Conservation (phyloP, 2,113 vertebrate species). For the Parus major region DNA sequence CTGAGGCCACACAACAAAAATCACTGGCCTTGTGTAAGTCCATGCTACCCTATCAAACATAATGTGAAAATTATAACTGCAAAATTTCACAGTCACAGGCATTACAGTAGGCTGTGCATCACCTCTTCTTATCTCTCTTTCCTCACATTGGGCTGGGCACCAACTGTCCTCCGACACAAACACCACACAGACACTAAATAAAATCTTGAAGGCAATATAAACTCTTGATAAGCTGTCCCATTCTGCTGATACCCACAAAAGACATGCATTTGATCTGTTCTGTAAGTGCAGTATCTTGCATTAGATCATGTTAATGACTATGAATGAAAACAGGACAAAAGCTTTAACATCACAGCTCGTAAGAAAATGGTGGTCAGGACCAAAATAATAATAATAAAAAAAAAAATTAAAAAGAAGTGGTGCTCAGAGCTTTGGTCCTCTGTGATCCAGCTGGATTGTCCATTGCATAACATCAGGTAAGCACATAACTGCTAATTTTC, state of each 20-base stretch:
- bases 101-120: neutral
- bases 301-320: neutral
- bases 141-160: neutral
- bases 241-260: neutral
- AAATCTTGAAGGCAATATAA: neutral
- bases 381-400: too few species aligned
- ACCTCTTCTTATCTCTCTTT: neutral
- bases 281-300: neutral
- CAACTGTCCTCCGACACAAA: neutral
- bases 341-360: neutral
- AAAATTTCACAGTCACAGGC: neutral
- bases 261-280: neutral
- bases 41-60: neutral
- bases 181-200: neutral
- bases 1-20: neutral
- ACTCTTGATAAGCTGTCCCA: neutral
- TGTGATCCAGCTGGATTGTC: neutral
- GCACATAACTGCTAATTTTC: neutral
- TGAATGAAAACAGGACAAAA: neutral
- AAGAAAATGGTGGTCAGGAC: neutral
- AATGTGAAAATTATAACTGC: neutral
- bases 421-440: neutral
- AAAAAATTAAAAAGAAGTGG: neutral
- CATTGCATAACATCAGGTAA: neutral
- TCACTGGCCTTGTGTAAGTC: neutral